These are phyloP conservation scores for Habrosyne pyritoides DNA, from an alignment of 2,888 invertebrate species.

Conservation along the genomic window DNA sequence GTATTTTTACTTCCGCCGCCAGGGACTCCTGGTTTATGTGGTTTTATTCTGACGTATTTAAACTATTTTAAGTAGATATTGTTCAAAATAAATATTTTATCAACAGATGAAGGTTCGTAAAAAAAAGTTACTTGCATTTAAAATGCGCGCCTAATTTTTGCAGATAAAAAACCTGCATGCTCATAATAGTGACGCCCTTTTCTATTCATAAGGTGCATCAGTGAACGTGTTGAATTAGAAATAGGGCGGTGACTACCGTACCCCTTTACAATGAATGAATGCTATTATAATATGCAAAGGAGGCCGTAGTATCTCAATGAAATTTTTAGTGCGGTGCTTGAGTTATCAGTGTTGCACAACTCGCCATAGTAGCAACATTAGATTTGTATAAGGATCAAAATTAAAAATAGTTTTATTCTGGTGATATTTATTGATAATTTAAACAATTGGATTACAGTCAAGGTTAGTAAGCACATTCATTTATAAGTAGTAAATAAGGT, in stretches of 20 bases:
- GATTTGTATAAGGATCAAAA: slow-evolving; percentile 21
- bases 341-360: slow-evolving; percentile 65
- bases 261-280: slow-evolving; percentile 52
- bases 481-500: background rate
- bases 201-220: slow-evolving; percentile 5
- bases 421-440: slow-evolving; percentile 58
- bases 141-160: background rate
- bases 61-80: too few relatives aligned
- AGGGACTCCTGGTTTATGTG: too few relatives aligned
- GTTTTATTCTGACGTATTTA: too few relatives aligned
- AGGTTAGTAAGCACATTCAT: slow-evolving; percentile 28
- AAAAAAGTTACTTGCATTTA: background rate
- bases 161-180: background rate
- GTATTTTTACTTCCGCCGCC: too few relatives aligned
- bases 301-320: slow-evolving; percentile 44
- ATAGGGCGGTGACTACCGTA: slow-evolving; percentile 59
- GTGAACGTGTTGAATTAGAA: slow-evolving; percentile 20
- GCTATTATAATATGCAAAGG: slow-evolving; percentile 62
- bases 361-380: slow-evolving; percentile 54
- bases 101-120: too few relatives aligned
- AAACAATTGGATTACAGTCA: slow-evolving; percentile 31
- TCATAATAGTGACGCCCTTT: slow-evolving; percentile 10
- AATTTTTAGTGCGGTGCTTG: slow-evolving; percentile 42
- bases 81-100: too few relatives aligned
- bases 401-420: slow-evolving; percentile 42